A percentile compares a stretch with the other conserved stretches of the same genome.
phyloP scores from a whole-genome alignment of 1,140 invertebrate species.

The Brachionus calyciflorus region DNA sequence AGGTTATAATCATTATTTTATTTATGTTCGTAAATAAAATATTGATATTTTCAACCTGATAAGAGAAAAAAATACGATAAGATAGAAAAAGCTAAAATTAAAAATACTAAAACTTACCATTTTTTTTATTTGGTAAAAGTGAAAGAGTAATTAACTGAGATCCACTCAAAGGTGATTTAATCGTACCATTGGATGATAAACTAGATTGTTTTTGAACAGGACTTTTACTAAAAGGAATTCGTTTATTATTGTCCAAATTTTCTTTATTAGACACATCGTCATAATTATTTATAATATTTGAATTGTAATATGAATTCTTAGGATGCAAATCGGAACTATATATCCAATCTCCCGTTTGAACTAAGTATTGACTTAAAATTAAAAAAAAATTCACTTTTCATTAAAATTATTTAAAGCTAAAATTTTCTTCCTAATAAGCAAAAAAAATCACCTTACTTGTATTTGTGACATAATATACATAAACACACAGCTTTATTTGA shows the following conservation, averaged over 20 bases:
- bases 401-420: neutral
- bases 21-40: no score
- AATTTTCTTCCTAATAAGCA: neutral
- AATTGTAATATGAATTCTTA: no score
- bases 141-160: slow-evolving; percentile 34
- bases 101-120: neutral
- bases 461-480: slow-evolving; percentile 39
- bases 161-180: neutral
- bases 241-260: neutral
- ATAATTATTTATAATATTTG: no score
- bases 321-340: neutral
- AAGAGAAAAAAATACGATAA: no score
- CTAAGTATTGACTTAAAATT: slow-evolving; percentile 16
- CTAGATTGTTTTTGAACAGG: neutral
- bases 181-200: neutral
- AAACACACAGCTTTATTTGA: neutral
- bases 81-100: no score
- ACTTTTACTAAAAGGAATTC: no score
- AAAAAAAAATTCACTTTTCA: no score
- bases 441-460: neutral
- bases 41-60: no score
- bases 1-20: no score
- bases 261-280: no score
- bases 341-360: slow-evolving; percentile 43
- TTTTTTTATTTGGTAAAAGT: slow-evolving; percentile 17